Base-by-base conservation (phyloP, 1,140 invertebrate species). In the Danaus plexippus region DNA sequence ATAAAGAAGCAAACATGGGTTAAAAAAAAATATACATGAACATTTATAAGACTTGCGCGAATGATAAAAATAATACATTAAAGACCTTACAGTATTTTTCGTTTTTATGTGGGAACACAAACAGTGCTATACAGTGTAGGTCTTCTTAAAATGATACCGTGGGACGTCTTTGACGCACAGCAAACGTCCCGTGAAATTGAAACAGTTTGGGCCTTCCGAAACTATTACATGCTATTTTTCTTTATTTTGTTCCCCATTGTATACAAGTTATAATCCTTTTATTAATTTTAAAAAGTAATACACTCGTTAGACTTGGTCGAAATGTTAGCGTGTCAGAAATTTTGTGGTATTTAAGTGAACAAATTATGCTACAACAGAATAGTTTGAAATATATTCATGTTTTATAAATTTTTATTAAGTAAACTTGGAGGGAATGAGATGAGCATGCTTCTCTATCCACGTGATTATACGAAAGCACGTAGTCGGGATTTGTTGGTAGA, bases 141-240 rank as follows among this genome's bases (percentile, higher is more conserved):
- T 71, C 69, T 69, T 70, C 73, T 60, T 68, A 61, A 73, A 83
- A 85, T 83, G 78, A 83, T 78, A 81, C 81, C 81, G 83, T 70
- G 69, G 81, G 77, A 80, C 74, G 68, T 81, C 80, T 80, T 83
- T 77, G 72, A 73, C 73, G 73, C 74, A 75, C 71, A 68, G 71
- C 80, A 78, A 85, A 85, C 75, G 75, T 74, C 68, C 77, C 81
- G 81, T 85, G 81, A 85, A 85, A 85, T 85, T 85, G 78, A 81
- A 81, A 81, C 76, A 52, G 57, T 63, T 56, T 49, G 54, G 54
- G 54, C 48, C 54, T 57, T n/a, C 11, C 42, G 50, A 50, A 54
- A 55, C 52, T 55, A 55, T 54, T 60, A 43, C 41, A 22, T 53
- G 15, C 40, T 15, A 10, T 40, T 18, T 15, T 13, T 32, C 18